Base-by-base conservation (phyloP, 2,888 invertebrate genomes). In the Neocrepidodera transversa region DNA sequence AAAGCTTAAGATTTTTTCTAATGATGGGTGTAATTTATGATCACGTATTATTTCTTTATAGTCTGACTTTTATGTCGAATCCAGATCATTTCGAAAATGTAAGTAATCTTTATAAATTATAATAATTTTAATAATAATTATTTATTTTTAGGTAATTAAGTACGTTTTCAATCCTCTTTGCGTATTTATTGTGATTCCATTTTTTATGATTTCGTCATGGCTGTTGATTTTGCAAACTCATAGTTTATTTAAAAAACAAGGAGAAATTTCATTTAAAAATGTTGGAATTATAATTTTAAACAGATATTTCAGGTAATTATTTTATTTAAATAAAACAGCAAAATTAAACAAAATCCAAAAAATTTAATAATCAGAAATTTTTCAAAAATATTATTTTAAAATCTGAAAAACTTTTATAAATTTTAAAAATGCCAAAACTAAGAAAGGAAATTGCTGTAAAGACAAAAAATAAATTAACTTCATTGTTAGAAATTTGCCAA, bases 261-360 rank as follows among this genome's bases (percentile, higher is more conserved):
- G 45, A 11, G 2, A 45, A 45, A 3, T 45, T n/a, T 13, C 45
- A 1, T 6, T 45, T 7, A 45, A 26, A 14, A 8, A 45, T 16
- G 26, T 45, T 26, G n/a, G 2, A 13, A 26, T 45, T 18, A 45
- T 28, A 8, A 26, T 45, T 1, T 4, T 45, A 26, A 45, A 45
- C 14, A 45, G 45, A 45, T 45, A 45, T 14, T 45, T 45, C 2
- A 45, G 45, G 45, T 45, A 45, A 45, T 4, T 32, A 32, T 32
- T 23, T 30, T n/a, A n/a, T n/a, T n/a, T n/a, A n/a, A n/a, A n/a
- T n/a, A n/a, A n/a, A n/a, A n/a, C n/a, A n/a, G n/a, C n/a, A n/a
- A n/a, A n/a, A n/a, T n/a, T n/a, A n/a, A n/a, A n/a, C n/a, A n/a
- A n/a, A n/a, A n/a, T n/a, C n/a, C n/a, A n/a, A n/a, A n/a, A n/a